Evolutionary conservation across 1,140 invertebrate species (phyloP).

Genomic region (Listronotus oregonensis): DNA sequence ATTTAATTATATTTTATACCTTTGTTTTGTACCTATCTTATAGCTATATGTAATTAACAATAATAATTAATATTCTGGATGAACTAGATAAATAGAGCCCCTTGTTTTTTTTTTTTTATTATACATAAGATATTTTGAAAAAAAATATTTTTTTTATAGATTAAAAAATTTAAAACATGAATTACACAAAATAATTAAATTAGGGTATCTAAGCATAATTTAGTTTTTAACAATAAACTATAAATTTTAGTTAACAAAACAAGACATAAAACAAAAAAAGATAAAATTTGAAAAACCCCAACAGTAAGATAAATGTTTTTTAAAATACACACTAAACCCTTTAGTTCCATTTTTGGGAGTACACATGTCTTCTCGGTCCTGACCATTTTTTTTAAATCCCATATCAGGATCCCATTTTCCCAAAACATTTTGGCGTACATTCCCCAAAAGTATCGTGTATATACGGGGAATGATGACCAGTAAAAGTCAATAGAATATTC

Average conservation of each 20-base stretch:
- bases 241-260: constrained; percentile 19
- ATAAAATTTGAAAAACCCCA: constrained; percentile 33
- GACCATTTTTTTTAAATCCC: constrained; percentile 4
- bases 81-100: too few relatives aligned
- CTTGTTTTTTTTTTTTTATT: too few relatives aligned
- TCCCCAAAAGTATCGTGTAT: constrained; percentile 11
- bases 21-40: constrained; percentile 18
- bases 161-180: too few relatives aligned
- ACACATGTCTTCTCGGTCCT: not conserved
- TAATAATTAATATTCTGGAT: not conserved
- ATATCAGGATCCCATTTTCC: not conserved
- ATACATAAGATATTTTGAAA: too few relatives aligned
- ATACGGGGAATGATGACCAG: constrained; percentile 5
- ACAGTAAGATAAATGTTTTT: constrained; percentile 21
- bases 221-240: constrained; percentile 9
- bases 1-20: constrained; percentile 11
- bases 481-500: constrained; percentile 3
- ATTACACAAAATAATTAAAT: too few relatives aligned
- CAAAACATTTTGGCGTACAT: constrained; percentile 15
- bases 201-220: too few relatives aligned
- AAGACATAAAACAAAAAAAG: constrained; percentile 27
- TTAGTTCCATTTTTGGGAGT: not conserved
- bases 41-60: constrained; percentile 6
- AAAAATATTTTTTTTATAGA: too few relatives aligned
- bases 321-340: constrained; percentile 26